Base-by-base conservation (phyloP, 1,140 invertebrate species). In the Drosophila leontia region DNA sequence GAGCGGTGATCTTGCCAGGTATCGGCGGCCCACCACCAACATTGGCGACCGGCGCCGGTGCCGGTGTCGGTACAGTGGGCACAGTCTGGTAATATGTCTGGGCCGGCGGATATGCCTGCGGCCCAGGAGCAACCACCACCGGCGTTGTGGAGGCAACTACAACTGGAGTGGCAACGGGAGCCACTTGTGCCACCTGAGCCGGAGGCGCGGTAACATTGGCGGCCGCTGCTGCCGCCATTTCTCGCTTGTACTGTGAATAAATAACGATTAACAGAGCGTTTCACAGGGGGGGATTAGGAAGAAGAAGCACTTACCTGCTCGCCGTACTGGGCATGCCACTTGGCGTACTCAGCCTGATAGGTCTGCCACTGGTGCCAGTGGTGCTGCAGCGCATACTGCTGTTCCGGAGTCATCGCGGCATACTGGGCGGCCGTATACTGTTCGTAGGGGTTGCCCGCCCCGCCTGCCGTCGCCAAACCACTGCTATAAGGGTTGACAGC, bases 281-380 rank as follows among this genome's bases (percentile, higher is more conserved):
- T 37, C 8, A 26, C 13, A 17, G 2, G 41, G 13, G 41, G 13
- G n/a, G 12, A 62, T 32, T 17, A 8, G 3, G 23, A 53, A 1
- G 45, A 39, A 1, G 8, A 6, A 29, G 48, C 59, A 41, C 19
- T 23, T 11, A 97, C 96, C 94, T 96, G 96, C 55, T 96, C 96
- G 47, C 96, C 96, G 92, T 96, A 97, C 84, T 97, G 96, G 48
- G 95, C 94, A 88, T 97, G 96, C 96, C 96, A 97, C 82, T 97
- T 96, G 45, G 96, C 95, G 91, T 96, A 97, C 81, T 97, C 96
- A 82, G 96, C 96, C 86, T 97, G 96, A 96, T 96, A 97, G 72
- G 96, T 96, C 37, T 96, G 94, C 96, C 96, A 97, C 81, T 97
- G 96, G 58, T 96, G 94, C 96, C 96, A 97, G 82, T 96, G 96